phyloP scores from a whole-genome alignment of 2,797 vertebrate species.

The Botia kubotai region DNA sequence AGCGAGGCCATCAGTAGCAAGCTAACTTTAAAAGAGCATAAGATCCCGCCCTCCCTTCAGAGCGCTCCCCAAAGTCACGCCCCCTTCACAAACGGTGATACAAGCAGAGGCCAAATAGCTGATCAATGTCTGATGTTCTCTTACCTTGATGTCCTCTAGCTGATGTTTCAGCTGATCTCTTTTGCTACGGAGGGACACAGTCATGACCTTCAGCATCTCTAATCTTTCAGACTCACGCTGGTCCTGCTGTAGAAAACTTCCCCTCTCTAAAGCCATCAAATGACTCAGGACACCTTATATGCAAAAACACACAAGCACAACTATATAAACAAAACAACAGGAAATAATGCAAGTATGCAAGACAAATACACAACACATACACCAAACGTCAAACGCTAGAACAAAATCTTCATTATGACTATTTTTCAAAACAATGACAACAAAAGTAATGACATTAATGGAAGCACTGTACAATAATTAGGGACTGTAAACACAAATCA shows the following conservation, averaged over 20 bases:
- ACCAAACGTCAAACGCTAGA: too few relatives aligned
- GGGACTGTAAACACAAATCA: too few relatives aligned
- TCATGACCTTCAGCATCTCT: conserved; percentile 64
- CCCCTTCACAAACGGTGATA: too few relatives aligned
- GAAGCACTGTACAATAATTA: too few relatives aligned
- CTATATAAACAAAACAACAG: background rate
- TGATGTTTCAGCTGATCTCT: conserved; percentile 78
- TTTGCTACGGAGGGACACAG: conserved; percentile 69
- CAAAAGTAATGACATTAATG: too few relatives aligned
- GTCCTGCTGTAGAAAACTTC: conserved; percentile 28
- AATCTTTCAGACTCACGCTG: conserved; percentile 59
- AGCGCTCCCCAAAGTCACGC: too few relatives aligned
- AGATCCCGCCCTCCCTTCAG: too few relatives aligned
- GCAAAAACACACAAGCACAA: background rate
- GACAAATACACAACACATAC: background rate
- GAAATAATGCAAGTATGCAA: background rate
- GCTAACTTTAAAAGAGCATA: too few relatives aligned
- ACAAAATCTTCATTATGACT: too few relatives aligned
- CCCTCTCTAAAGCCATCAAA: conserved; percentile 77
- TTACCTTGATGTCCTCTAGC: conserved; percentile 71
- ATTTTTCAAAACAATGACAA: too few relatives aligned
- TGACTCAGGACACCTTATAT: conserved; percentile 79
- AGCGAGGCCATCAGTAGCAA: too few relatives aligned
- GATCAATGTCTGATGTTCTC: background rate
- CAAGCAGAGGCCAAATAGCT: background rate